Conservation (phyloP, 2,797 vertebrate species). For the Sebastes reedi region DNA sequence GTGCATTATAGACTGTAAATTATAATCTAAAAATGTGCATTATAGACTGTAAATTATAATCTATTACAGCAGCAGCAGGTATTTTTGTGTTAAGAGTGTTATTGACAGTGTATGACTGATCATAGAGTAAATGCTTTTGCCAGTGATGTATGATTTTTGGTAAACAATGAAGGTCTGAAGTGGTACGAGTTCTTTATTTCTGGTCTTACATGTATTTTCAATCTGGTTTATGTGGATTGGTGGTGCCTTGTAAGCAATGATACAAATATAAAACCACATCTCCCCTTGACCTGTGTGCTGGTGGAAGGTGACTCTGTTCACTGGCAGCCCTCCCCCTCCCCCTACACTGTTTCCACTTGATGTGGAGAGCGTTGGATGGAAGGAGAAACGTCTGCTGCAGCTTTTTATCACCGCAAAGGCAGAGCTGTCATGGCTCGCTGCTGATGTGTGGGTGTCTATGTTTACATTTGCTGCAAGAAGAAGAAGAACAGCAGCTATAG, state of each 20-base stretch:
- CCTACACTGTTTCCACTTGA: not conserved
- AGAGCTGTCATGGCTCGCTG: not conserved
- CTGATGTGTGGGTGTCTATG: constrained; percentile 37
- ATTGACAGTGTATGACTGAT: too few species aligned
- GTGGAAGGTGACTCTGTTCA: constrained; percentile 51
- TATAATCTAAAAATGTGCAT: too few species aligned
- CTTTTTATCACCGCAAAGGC: constrained; percentile 28
- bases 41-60: too few species aligned
- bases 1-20: too few species aligned
- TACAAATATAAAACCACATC: not conserved
- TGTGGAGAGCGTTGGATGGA: constrained; percentile 25
- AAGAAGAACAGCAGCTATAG: not conserved
- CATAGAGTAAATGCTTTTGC: not conserved
- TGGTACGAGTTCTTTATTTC: not conserved
- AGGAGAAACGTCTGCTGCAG: constrained; percentile 45
- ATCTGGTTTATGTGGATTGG: not conserved
- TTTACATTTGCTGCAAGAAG: not conserved
- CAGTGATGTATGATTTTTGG: not conserved
- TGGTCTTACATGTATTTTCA: not conserved
- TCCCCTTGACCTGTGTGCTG: constrained; percentile 27
- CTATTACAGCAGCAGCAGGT: too few species aligned
- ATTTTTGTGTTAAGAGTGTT: too few species aligned
- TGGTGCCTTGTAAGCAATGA: not conserved
- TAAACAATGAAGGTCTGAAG: not conserved
- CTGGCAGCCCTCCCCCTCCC: constrained; percentile 5